Evolutionary conservation across 2,797 vertebrate species (phyloP).

Genomic region (Ispidina lecontei): DNA sequence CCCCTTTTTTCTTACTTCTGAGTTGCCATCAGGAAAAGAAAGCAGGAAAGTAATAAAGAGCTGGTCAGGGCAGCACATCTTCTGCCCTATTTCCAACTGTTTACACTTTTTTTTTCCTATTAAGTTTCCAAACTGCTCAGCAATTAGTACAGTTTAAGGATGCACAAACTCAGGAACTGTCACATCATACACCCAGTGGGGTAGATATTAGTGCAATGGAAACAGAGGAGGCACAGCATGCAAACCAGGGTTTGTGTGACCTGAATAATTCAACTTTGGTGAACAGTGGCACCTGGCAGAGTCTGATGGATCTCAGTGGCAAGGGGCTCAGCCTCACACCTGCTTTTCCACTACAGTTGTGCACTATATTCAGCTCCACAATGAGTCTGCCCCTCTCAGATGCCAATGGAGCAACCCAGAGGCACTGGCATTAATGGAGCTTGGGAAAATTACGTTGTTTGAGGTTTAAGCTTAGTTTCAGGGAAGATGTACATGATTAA

Average conservation of each 20-base stretch:
- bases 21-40: neutral
- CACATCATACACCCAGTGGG: neutral
- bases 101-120: neutral
- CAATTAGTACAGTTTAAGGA: too few species aligned
- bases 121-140: neutral
- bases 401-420: neutral
- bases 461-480: neutral
- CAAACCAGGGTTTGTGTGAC: neutral
- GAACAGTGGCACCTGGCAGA: rapidly evolving
- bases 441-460: neutral
- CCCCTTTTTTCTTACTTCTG: neutral
- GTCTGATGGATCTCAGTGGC: neutral
- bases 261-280: neutral
- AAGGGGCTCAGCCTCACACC: rapidly evolving
- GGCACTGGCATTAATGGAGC: rapidly evolving
- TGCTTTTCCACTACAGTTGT: neutral
- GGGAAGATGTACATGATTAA: neutral
- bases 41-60: neutral
- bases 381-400: neutral
- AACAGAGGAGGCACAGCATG: neutral
- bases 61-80: neutral
- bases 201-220: slow-evolving; percentile 25
- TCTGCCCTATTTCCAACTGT: neutral
- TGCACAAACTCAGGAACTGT: neutral
- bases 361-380: neutral